phyloP scores from a whole-genome alignment of 2,888 invertebrate genomes.

The Eupithecia centaureata region DNA sequence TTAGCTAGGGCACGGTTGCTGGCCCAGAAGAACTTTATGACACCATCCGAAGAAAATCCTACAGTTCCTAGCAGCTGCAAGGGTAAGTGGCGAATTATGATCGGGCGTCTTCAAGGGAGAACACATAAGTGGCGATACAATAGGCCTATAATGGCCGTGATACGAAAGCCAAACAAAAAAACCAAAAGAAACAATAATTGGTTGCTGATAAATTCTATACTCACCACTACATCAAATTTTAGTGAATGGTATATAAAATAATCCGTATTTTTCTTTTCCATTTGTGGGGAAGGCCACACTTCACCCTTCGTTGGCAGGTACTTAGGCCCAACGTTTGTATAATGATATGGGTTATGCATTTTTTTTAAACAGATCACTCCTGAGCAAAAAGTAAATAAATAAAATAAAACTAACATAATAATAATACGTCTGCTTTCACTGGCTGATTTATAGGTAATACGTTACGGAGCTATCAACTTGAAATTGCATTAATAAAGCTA shows the following conservation, averaged over 20 bases:
- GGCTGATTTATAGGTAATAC: background rate
- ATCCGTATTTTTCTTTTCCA: background rate
- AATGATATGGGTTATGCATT: background rate
- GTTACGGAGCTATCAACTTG: background rate
- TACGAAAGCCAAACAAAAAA: too few species aligned
- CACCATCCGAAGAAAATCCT: too few species aligned
- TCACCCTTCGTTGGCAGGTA: conserved; percentile 5
- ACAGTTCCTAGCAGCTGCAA: too few species aligned
- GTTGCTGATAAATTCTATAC: background rate
- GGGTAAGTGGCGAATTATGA: too few species aligned
- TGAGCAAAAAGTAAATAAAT: background rate
- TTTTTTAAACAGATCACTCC: background rate
- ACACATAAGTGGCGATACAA: too few species aligned
- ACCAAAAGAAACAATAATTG: too few species aligned
- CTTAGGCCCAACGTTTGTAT: conserved; percentile 1
- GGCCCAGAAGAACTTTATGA: too few species aligned
- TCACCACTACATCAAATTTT: background rate
- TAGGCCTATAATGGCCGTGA: too few species aligned
- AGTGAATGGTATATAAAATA: conserved; percentile 3
- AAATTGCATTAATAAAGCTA: too few species aligned
- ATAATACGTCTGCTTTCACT: background rate
- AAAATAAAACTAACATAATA: background rate
- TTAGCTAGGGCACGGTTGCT: background rate
- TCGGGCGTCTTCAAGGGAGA: too few species aligned
- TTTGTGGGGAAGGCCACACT: conserved; percentile 5